Evolutionary conservation across 1,140 invertebrate species (phyloP).

Genomic region (Solenopsis fugax): DNA sequence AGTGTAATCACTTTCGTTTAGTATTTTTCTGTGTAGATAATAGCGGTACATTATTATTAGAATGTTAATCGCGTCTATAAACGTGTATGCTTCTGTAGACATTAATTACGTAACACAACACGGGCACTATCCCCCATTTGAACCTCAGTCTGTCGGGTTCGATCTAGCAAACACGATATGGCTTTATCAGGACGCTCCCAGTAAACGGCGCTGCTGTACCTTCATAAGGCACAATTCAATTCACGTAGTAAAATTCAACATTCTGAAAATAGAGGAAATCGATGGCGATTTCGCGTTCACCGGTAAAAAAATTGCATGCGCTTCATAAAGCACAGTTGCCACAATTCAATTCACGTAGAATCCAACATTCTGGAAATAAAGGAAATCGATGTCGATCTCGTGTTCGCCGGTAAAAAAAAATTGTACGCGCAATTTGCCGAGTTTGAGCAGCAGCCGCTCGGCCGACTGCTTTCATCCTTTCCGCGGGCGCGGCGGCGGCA

Average conservation of each 20-base stretch:
- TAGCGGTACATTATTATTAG: background rate
- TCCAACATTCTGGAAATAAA: slow-evolving; percentile 20
- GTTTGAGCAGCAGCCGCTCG: slow-evolving; percentile 28
- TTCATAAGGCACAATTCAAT: slow-evolving; percentile 40
- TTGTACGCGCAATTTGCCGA: slow-evolving; percentile 62
- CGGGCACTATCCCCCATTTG: slow-evolving; percentile 1
- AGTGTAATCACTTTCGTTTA: no score
- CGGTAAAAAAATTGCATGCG: slow-evolving; percentile 54
- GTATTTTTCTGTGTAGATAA: background rate
- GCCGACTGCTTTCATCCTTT: slow-evolving; percentile 31
- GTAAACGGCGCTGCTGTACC: background rate
- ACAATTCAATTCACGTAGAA: slow-evolving; percentile 45
- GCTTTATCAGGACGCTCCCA: slow-evolving; percentile 40
- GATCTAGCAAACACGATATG: slow-evolving; percentile 27
- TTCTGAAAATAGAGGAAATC: slow-evolving; percentile 18
- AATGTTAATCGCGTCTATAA: background rate
- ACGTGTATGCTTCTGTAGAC: background rate
- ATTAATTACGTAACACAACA: slow-evolving; percentile 34
- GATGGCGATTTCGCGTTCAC: slow-evolving; percentile 23
- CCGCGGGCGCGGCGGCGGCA: background rate
- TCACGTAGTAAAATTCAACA: slow-evolving; percentile 39
- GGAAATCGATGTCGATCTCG: slow-evolving; percentile 51
- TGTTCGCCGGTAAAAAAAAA: slow-evolving; percentile 40
- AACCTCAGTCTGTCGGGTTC: background rate
- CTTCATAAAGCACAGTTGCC: background rate